Evolutionary conservation across 1,140 invertebrate species (phyloP), one percentile per base, ranked within the genome.

Genomic region (Bombus balteatus): DNA sequence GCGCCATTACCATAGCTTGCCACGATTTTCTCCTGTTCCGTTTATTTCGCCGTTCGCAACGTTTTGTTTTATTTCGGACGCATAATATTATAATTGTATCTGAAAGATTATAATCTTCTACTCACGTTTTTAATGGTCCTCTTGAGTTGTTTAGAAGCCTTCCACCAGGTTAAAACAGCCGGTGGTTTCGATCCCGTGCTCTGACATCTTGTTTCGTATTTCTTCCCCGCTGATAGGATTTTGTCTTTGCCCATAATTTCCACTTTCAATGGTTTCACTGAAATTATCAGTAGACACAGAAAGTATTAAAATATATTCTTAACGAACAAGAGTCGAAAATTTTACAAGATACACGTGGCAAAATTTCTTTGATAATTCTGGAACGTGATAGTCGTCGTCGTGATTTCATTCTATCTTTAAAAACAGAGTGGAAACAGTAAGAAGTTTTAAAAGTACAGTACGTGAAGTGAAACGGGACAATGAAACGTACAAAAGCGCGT

Each of bases 101-200:
- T 0, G 10, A n/a, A 62, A 13, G 12, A 12, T n/a, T n/a, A 5
- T 13, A 4, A n/a, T 79, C 28, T 62, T 25, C 59, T 81, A 95
- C 95, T 96, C 93, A 96, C 96, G 86, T 95, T 95, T 89, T 94
- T 95, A 53, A 94, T 94, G 41, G 94, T 93, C 78, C 93, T 94
- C 89, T 96, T 95, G 8, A 97, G 93, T 85, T 96, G 95, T 79
- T 96, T 95, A 68, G 95, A 96, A 47, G 94, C 93, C 85, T 93
- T 97, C 96, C 96, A 97, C 97, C 97, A 97, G 13, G 96, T 96
- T 84, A 97, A 96, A 41, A 95, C 93, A 3, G 97, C 96, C 39
- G 96, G 95, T 3, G 97, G 97, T 72, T 96, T 95, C 1, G 97
- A 97, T 4, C 97, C 97, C 15, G 92, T 94, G 68, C 96, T 96